Base-by-base conservation (phyloP, 1,140 invertebrate genomes). In the Caenorhabditis inopinata region DNA sequence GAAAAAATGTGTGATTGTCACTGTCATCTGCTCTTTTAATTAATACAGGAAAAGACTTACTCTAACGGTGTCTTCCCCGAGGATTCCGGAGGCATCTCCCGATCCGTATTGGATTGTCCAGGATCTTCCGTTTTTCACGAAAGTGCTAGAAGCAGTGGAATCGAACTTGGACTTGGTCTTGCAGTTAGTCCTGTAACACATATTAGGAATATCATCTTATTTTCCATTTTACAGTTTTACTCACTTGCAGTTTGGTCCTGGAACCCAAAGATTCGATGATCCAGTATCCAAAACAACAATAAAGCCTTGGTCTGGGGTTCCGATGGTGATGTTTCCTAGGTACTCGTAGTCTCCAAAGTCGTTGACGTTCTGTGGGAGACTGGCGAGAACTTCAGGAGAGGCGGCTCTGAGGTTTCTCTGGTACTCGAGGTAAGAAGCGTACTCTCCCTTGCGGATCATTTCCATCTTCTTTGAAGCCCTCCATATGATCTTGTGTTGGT, bases 261-360 rank as follows among this genome's bases (percentile, higher is more conserved):
- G 79, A 47, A 81, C 58, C 83, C 79, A 84, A 16, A 82, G 74
- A 29, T 82, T 82, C 18, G 80, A 32, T 2, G 62, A 79, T 45
- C 84, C 84, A 35, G 84, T 85, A 47, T 85, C 84, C 38, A 85
- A 58, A 42, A 85, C 81, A 47, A 85, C 82, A 21, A 78, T 35
- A 58, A 85, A 85, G 12, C 74, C 21, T 38, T 85, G 84, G 18
- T 78, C 79, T 35, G 84, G 84, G 5, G 83, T 85, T 74, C 84
- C 84, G 53, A 85, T 81, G 53, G 84, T 85, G 58, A 85, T 85
- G 48, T 85, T 85, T 68, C 84, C 84, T 27, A 85, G 53, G 74
- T 85, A 85, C 38, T 85, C 84, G 48, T 76, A 74, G 45, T 85
- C 84, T 48, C 68, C 83, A 73, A 85, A 84, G 84, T 84, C 77